phyloP scores from a whole-genome alignment of 2,888 invertebrate species.

The Tenthredo notha region DNA sequence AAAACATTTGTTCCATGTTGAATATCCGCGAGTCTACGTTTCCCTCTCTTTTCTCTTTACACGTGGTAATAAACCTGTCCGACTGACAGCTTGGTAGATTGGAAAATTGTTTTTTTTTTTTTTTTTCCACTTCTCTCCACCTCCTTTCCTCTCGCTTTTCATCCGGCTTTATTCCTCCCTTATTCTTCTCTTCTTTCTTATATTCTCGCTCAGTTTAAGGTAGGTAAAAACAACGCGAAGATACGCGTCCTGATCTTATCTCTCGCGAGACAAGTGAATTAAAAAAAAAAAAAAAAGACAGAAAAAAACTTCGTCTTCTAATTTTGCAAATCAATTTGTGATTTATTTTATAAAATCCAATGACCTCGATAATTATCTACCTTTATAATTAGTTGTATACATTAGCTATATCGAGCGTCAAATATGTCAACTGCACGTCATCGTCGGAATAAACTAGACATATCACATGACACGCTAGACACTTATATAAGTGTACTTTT shows the following conservation, averaged over 20 bases:
- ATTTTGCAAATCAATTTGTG: not conserved
- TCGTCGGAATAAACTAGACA: not conserved
- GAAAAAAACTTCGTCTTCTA: not conserved
- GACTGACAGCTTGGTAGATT: slow-evolving; percentile 62
- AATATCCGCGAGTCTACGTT: slow-evolving; percentile 13
- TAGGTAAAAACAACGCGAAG: not conserved
- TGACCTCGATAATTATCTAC: not conserved
- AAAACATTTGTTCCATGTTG: slow-evolving; percentile 30
- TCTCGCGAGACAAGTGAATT: not conserved
- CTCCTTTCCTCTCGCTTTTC: not conserved
- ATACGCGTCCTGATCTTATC: not conserved
- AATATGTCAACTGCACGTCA: not conserved
- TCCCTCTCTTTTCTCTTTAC: slow-evolving; percentile 50
- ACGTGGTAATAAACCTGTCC: slow-evolving; percentile 60
- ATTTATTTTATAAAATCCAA: not conserved
- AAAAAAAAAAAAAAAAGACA: not conserved
- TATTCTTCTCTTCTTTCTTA: not conserved
- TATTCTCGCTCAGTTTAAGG: not conserved
- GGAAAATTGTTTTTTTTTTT: slow-evolving; percentile 63
- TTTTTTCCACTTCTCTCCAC: not conserved
- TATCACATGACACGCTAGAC: not conserved
- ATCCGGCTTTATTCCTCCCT: not conserved
- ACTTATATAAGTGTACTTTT: not conserved
- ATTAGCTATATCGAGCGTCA: not conserved
- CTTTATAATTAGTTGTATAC: not conserved